A percentile compares a stretch with the other conserved stretches of the same genome.
These are phyloP conservation scores for Embidobia sp. DNA, from an alignment of 2,888 invertebrate genomes.

Conservation along the genomic window DNA sequence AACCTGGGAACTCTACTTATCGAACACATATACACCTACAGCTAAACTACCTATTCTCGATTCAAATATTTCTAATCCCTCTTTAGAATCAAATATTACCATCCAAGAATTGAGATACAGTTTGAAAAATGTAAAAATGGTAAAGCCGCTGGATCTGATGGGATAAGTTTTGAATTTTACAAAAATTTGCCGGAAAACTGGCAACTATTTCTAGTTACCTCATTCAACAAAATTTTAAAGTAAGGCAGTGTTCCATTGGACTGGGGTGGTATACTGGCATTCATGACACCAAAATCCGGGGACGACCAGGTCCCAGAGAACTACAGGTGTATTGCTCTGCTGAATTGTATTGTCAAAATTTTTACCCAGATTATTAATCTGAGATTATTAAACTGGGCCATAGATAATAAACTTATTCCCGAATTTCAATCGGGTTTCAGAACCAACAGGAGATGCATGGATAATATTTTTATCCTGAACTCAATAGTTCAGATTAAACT, in stretches of 20 bases:
- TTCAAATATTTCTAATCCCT: no score
- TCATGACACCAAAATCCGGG: not conserved
- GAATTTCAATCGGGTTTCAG: not conserved
- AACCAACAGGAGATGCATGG: not conserved
- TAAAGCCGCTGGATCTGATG: not conserved
- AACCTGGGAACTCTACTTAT: no score
- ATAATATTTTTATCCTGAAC: not conserved
- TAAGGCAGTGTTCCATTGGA: not conserved
- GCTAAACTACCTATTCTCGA: no score
- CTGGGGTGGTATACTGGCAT: not conserved
- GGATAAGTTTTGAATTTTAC: not conserved
- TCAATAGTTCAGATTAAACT: not conserved
- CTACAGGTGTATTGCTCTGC: slow-evolving; percentile 2
- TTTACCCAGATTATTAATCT: not conserved
- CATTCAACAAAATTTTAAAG: not conserved
- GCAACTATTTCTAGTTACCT: not conserved
- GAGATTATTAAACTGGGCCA: not conserved
- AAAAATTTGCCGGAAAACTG: not conserved
- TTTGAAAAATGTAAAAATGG: not conserved
- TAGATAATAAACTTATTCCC: no score
- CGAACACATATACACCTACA: no score
- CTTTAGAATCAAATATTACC: no score
- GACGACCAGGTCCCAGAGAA: not conserved
- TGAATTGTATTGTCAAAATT: slow-evolving; percentile 1
- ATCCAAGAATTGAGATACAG: not conserved